phyloP scores from a whole-genome alignment of 2,113 vertebrate genomes.

The Azemiops feae region DNA sequence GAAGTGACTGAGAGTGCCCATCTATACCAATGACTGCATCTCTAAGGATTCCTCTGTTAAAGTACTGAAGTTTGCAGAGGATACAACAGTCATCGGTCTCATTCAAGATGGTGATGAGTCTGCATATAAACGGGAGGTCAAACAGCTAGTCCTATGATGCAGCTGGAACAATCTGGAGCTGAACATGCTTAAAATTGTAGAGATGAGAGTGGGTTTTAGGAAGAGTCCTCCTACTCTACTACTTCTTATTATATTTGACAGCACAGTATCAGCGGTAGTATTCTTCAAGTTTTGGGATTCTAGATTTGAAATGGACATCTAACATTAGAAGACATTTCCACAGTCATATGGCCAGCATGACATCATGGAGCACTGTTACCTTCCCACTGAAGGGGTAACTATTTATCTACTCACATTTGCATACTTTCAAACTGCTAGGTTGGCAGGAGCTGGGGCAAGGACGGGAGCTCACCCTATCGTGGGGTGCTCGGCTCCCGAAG shows the following conservation, averaged over 20 bases:
- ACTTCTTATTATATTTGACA: not conserved
- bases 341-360: too few species aligned
- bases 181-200: not conserved
- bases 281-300: too few species aligned
- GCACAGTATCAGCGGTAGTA: too few species aligned
- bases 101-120: not conserved
- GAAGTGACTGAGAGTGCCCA: not conserved
- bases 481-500: too few species aligned
- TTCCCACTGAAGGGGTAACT: too few species aligned
- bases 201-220: not conserved
- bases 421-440: too few species aligned
- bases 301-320: too few species aligned
- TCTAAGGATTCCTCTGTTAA: not conserved
- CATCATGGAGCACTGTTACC: too few species aligned
- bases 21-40: not conserved
- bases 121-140: not conserved
- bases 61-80: not conserved
- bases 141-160: not conserved
- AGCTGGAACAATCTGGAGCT: not conserved
- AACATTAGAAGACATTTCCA: too few species aligned
- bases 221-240: not conserved
- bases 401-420: too few species aligned
- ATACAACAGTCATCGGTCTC: not conserved
- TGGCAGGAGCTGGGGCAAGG: too few species aligned
- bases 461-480: too few species aligned